Conservation (phyloP, 2,888 invertebrate genomes). For the Marronus borbonicus region DNA sequence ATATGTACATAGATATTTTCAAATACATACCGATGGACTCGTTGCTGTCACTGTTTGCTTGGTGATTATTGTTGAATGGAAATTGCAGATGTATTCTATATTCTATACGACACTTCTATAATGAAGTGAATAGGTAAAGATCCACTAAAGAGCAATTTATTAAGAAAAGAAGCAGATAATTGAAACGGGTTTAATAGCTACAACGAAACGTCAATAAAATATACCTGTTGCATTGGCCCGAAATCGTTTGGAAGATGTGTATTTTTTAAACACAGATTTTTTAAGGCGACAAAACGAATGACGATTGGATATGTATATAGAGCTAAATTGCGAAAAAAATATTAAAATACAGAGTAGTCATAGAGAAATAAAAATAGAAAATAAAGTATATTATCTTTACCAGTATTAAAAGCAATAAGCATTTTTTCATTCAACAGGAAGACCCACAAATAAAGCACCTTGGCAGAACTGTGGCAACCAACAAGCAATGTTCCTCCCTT, state of each 20-base stretch:
- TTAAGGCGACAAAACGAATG: conserved; percentile 1
- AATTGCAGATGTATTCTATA: not conserved
- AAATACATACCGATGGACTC: not conserved
- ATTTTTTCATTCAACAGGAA: conserved; percentile 43
- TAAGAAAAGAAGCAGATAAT: conserved; percentile 24
- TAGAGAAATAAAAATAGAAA: conserved; percentile 16
- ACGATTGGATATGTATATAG: conserved; percentile 3
- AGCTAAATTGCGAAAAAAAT: conserved; percentile 29
- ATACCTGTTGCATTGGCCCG: conserved; percentile 46
- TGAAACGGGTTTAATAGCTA: conserved; percentile 3
- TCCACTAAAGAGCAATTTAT: conserved; percentile 10
- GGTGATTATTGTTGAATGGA: not conserved
- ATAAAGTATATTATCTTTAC: conserved; percentile 38
- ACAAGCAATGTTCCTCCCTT: conserved; percentile 33
- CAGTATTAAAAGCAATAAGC: conserved; percentile 45
- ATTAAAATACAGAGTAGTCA: conserved; percentile 21
- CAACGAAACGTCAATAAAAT: conserved; percentile 39
- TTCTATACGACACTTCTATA: not conserved
- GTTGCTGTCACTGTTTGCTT: not conserved
- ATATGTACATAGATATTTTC: not conserved
- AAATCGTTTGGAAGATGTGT: conserved; percentile 11
- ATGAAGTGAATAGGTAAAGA: not conserved
- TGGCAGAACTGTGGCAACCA: conserved; percentile 42
- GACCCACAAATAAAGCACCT: conserved; percentile 43
- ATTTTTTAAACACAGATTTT: conserved; percentile 7